These are phyloP conservation scores for Sarcophaga peregrina DNA, from an alignment of 1,140 invertebrate genomes.

Conservation along the genomic window DNA sequence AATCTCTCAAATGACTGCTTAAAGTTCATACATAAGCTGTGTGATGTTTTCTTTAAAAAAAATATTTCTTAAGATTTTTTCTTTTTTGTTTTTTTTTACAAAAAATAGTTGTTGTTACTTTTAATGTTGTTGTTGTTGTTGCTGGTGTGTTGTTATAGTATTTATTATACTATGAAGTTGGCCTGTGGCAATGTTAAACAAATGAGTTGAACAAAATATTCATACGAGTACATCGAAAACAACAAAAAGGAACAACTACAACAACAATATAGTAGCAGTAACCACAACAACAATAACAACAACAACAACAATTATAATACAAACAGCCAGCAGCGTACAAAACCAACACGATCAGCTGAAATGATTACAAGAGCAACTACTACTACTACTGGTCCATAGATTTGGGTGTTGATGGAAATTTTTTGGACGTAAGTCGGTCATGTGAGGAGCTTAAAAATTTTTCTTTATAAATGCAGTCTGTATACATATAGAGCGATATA, in stretches of 20 bases:
- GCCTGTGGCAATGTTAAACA: constrained; percentile 39
- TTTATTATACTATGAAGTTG: neutral
- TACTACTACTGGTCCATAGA: neutral
- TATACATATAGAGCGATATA: too few species aligned
- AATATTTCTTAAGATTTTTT: constrained; percentile 15
- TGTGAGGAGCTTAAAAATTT: too few species aligned
- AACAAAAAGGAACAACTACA: neutral
- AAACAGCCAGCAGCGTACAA: neutral
- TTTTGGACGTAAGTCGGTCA: neutral
- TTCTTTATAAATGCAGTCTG: too few species aligned
- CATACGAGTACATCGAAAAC: neutral
- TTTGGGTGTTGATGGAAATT: neutral
- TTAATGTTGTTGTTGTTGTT: constrained; percentile 25
- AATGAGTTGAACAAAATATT: constrained; percentile 38
- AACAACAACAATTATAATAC: neutral
- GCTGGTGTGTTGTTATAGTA: constrained; percentile 19
- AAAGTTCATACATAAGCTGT: neutral
- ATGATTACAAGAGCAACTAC: constrained; percentile 8
- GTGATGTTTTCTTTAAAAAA: neutral
- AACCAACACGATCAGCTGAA: constrained; percentile 3
- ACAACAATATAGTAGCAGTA: too few species aligned
- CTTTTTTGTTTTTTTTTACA: constrained; percentile 1
- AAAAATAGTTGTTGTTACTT: constrained; percentile 15
- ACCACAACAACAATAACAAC: neutral
- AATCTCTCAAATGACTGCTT: neutral